Percentiles rank a stretch among this genome's conserved stretches.
Evolutionary conservation across 2,113 vertebrate genomes (phyloP).

Genomic region (Eulemur rufifrons): DNA sequence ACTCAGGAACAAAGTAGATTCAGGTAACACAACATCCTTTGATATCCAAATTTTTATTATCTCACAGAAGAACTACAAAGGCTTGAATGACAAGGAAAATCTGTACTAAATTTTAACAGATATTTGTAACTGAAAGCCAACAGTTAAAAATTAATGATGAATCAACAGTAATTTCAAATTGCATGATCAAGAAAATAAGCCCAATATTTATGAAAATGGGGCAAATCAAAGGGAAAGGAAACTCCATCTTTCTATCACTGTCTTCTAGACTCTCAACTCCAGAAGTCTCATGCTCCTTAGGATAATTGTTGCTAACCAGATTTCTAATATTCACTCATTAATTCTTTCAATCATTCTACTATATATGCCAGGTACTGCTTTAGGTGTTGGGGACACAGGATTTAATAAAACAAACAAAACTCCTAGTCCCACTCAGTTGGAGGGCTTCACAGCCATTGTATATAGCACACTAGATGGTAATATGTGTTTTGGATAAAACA

Average conservation of each 20-base stretch:
- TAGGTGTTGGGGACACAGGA: not conserved
- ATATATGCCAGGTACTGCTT: not conserved
- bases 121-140: constrained; percentile 57
- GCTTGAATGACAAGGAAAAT: not conserved
- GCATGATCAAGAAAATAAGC: not conserved
- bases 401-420: constrained; percentile 6
- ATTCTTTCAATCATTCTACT: not conserved
- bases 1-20: constrained; percentile 2
- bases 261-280: not conserved
- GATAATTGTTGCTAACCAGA: not conserved
- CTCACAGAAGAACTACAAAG: constrained; percentile 19
- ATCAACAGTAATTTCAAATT: constrained; percentile 13
- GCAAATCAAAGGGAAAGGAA: not conserved
- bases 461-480: not conserved
- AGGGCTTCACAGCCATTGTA: not conserved
- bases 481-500: not conserved
- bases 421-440: not conserved
- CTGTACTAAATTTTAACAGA: constrained; percentile 54
- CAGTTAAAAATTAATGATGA: constrained; percentile 30
- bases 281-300: not conserved
- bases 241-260: not conserved
- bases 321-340: not conserved
- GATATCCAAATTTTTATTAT: not conserved
- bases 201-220: not conserved
- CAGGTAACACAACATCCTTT: constrained; percentile 17